Base-by-base conservation (phyloP, 2,797 vertebrate genomes). In the Sebastes jordani region DNA sequence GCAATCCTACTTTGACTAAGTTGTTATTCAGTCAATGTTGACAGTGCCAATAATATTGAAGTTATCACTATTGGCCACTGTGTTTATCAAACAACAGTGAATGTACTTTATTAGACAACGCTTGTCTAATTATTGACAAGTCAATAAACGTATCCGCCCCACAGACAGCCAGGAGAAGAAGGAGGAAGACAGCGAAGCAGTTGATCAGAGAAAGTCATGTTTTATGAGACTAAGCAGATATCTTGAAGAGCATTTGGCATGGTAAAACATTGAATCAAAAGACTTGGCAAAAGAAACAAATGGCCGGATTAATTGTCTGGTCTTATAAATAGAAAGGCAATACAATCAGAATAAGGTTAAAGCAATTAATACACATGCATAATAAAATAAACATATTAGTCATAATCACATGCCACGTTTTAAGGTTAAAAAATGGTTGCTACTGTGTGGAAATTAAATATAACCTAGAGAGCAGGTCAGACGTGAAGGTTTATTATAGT, bases 101-200 rank as follows among this genome's bases (percentile, higher is more conserved):
- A 27, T 60, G 29, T 27, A 3, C 34, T 80, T 66, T 62, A 75
- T 75, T 32, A 65, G 69, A 22, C 29, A 36, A 22, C 29, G 30
- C 64, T 65, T 67, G 46, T 63, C 42, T 49, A 67, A 71, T 63
- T 78, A 80, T 76, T 76, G 63, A 80, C 64, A 46, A 70, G 46
- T 52, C 78, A 66, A 36, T 81, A 29, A 74, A 70, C 18, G 1
- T 32, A 32, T 64, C 7, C 23, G 18, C 58, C 29, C 23, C 58
- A 27, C 25, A 65, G 46, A 54, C 23, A 66, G 38, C 54, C 20
- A 55, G 4, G 30, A 36, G 65, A 58, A 55, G 29, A 36, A 29
- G 54, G 30, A 55, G 4, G 61, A 32, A 11, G 46, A 54, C 25
- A 27, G 13, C 6, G 7, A 78, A 52, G 52, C 52, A 18, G 11